Percentiles rank a stretch among this genome's conserved stretches.
Conservation (phyloP, 1,140 invertebrate genomes). For the Paraescarpia echinospica region DNA sequence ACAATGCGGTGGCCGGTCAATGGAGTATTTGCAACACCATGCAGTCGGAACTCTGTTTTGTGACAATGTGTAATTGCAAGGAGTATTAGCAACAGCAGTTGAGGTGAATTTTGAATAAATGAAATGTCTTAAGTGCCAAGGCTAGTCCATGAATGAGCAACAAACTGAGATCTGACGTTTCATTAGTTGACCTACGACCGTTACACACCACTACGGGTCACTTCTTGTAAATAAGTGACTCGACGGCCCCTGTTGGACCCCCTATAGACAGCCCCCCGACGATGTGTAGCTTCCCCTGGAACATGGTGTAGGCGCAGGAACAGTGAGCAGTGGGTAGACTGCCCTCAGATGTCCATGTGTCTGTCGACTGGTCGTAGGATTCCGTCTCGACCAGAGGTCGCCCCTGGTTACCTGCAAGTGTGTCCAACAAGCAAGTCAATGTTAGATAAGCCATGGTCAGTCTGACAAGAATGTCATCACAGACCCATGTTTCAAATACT, state of each 20-base stretch:
- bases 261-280: constrained; percentile 47
- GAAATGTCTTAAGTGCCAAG: neutral
- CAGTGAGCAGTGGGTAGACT: constrained; percentile 47
- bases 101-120: neutral
- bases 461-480: too few species aligned
- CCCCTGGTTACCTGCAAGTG: constrained; percentile 46
- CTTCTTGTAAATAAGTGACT: constrained; percentile 15
- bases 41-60: neutral
- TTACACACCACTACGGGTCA: neutral
- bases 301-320: constrained; percentile 48
- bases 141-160: neutral
- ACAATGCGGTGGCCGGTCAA: neutral
- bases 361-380: constrained; percentile 41
- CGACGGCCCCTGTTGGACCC: constrained; percentile 30
- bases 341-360: constrained; percentile 42
- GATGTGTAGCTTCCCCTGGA: constrained; percentile 42
- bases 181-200: neutral
- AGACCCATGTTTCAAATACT: too few species aligned
- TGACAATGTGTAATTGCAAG: neutral
- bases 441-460: neutral
- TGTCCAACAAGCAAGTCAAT: neutral
- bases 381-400: constrained; percentile 47
- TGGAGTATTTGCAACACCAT: neutral
- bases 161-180: neutral
- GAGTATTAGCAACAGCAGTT: neutral